Conservation (phyloP, 2,888 invertebrate genomes). For the Drosophila acutilabella region DNA sequence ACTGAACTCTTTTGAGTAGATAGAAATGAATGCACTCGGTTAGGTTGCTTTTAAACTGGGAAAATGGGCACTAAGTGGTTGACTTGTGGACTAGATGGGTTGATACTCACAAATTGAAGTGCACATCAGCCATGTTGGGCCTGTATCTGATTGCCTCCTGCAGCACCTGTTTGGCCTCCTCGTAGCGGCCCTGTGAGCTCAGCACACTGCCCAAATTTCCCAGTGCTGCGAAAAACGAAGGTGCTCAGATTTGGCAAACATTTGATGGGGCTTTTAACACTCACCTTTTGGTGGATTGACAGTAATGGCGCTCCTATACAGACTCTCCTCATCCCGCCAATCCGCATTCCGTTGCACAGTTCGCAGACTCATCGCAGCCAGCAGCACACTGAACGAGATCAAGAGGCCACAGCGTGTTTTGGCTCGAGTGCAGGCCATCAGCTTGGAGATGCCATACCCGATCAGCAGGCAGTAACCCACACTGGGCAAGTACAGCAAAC, state of each 20-base stretch:
- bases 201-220: slow-evolving; percentile 98
- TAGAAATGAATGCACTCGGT: slow-evolving; percentile 17
- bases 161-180: slow-evolving; percentile 96
- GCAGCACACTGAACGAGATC: slow-evolving; percentile 86
- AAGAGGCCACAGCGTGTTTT: slow-evolving; percentile 75
- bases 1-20: neutral
- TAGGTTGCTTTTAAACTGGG: slow-evolving; percentile 17
- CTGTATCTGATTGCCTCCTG: slow-evolving; percentile 95
- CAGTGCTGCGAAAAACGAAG: slow-evolving; percentile 89
- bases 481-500: slow-evolving; percentile 97
- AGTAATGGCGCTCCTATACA: slow-evolving; percentile 95
- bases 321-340: slow-evolving; percentile 96
- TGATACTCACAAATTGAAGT: slow-evolving; percentile 97
- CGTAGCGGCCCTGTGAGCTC: slow-evolving; percentile 93
- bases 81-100: neutral
- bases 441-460: slow-evolving; percentile 89
- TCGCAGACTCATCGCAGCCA: slow-evolving; percentile 90
- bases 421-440: slow-evolving; percentile 68
- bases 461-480: slow-evolving; percentile 96
- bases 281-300: slow-evolving; percentile 99
- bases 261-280: slow-evolving; percentile 30
- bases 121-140: slow-evolving; percentile 99
- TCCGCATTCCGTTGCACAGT: slow-evolving; percentile 94
- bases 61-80: slow-evolving; percentile 36
- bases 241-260: neutral